Evolutionary conservation across 2,113 vertebrate species (phyloP), one percentile per base, ranked within the genome.

Genomic region (Pipra filicauda): DNA sequence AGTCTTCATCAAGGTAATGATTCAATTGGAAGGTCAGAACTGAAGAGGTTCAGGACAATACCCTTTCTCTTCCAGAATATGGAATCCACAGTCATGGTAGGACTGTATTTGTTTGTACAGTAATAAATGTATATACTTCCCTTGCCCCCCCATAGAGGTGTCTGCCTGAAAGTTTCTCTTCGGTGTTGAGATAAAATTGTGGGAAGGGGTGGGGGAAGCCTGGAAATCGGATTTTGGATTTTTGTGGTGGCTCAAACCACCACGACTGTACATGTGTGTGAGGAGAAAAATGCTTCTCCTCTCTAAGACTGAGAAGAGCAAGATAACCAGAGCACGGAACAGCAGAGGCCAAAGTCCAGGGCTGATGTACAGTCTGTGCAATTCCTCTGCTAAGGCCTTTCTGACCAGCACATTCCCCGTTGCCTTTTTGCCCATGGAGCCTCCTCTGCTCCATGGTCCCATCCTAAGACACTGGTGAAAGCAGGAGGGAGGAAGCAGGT

Each of bases 1-100:
- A 27, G 24, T 33, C 46, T 46, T 46, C 22, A 43, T n/a, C 35
- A 51, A 59, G 77, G 27, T 23, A 46, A 17, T 3, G 12, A 57
- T 78, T 82, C 41, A 59, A 3, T 6, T 41, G 11, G 23, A 13
- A 69, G 37, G 39, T 46, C 71, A 51, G 14, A 5, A 55, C 12
- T 11, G 41, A 30, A 52, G 44, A 11, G 26, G 43, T 41, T 46
- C 20, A 74, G 33, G 54, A 71, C 18, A 43, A 5, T 4, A 24
- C 6, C 37, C 17, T 59, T 88, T 31, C 62, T n/a, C 37, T 52
- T 9, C 9, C 31, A 85, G 55, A 35, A n/a, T 3, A 15, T 2
- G 6, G 46, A 70, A 65, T n/a, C 51, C 49, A 71, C 12, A 76
- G 5, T 15, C 5, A 2, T 2, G 6, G 49, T 1, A 1, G 8